A percentile compares a stretch with the other conserved stretches of the same genome.
These are phyloP conservation scores for Scyliorhinus canicula DNA, from an alignment of 2,797 vertebrate genomes.

Conservation along the genomic window DNA sequence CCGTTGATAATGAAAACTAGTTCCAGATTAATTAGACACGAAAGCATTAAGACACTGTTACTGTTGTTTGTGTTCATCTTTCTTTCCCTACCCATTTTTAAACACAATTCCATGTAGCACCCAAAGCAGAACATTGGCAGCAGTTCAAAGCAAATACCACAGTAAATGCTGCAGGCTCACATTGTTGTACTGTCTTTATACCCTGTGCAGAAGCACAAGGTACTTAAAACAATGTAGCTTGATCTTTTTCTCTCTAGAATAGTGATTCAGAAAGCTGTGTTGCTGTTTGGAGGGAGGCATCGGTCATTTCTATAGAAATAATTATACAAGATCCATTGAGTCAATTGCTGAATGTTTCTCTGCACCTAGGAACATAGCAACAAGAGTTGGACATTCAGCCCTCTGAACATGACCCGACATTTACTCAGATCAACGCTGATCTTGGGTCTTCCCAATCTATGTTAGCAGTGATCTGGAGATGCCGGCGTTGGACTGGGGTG, in stretches of 20 bases:
- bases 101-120: not conserved
- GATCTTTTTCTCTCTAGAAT: not conserved
- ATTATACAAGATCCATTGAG: not conserved
- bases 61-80: not conserved
- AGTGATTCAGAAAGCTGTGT: not conserved
- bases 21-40: not conserved
- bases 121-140: not conserved
- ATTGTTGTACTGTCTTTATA: not conserved
- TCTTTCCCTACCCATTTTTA: not conserved
- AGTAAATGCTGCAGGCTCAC: not conserved
- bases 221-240: not conserved
- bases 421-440: not conserved
- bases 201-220: not conserved
- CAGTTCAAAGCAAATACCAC: not conserved
- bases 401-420: not conserved
- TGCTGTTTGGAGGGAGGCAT: not conserved
- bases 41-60: conserved; percentile 4
- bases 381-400: no score
- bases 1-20: conserved; percentile 7
- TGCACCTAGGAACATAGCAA: not conserved
- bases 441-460: not conserved
- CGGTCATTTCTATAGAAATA: not conserved
- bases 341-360: not conserved
- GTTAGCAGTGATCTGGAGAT: not conserved
- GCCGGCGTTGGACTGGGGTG: no score